Conservation (phyloP, 2,888 invertebrate genomes). For the Norana najaformis region DNA sequence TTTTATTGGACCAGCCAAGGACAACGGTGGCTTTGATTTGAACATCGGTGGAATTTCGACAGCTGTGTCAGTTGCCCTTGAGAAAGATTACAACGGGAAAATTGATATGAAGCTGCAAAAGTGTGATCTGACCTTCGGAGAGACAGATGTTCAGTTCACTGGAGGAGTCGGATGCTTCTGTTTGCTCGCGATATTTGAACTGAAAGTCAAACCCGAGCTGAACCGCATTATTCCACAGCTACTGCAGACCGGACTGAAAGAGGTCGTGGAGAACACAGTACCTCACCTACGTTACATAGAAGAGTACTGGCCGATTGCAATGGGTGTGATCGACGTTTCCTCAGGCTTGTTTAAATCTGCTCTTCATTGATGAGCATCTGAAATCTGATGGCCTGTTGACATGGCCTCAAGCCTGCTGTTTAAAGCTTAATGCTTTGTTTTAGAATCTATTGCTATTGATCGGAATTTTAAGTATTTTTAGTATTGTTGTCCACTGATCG, state of each 20-base stretch:
- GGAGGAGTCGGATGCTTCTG: conserved; percentile 9
- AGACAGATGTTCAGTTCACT: not conserved
- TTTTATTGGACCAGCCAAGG: not conserved
- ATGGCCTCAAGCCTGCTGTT: not conserved
- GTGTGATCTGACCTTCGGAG: conserved; percentile 15
- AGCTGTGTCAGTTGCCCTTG: not conserved
- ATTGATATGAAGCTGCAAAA: conserved; percentile 15
- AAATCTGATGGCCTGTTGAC: not conserved
- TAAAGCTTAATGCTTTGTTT: not conserved
- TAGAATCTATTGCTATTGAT: not conserved
- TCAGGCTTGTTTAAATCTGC: conserved; percentile 26
- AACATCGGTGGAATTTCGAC: not conserved
- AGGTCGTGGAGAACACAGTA: conserved; percentile 2
- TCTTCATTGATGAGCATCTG: not conserved
- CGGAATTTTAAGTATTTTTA: not conserved
- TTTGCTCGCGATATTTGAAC: not conserved
- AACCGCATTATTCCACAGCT: not conserved
- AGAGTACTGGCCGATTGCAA: conserved; percentile 36
- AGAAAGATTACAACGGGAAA: not conserved
- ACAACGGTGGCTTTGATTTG: conserved; percentile 10
- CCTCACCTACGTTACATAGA: not conserved
- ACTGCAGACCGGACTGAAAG: not conserved
- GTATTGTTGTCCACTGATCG: not conserved
- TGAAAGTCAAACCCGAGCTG: not conserved
- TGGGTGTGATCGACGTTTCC: conserved; percentile 33